phyloP scores from a whole-genome alignment of 2,113 vertebrate genomes.

The Chlorocebus sabaeus region DNA sequence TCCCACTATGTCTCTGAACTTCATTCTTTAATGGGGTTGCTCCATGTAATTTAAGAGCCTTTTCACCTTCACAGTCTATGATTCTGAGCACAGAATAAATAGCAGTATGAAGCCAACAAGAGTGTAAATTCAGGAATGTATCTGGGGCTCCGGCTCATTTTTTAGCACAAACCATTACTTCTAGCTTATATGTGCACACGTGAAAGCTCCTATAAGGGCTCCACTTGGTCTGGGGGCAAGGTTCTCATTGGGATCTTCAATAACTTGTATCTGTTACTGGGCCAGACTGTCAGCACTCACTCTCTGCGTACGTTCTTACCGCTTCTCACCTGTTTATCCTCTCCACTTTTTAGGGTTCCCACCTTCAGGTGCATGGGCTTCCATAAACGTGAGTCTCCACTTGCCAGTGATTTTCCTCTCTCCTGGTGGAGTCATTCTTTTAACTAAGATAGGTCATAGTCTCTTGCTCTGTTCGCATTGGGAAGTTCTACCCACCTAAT shows the following conservation, averaged over 20 bases:
- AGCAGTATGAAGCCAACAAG: background rate
- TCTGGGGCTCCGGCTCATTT: background rate
- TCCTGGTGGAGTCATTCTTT: background rate
- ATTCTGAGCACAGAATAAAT: fast-evolving
- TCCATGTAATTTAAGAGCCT: too few species aligned
- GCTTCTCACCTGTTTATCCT: background rate
- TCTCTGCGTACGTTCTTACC: background rate
- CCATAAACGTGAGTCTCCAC: fast-evolving
- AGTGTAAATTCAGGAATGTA: background rate
- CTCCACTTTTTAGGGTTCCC: background rate
- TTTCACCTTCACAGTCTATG: fast-evolving
- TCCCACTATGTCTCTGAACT: fast-evolving
- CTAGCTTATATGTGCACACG: fast-evolving
- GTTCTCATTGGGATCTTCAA: too few species aligned
- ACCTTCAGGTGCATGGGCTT: fast-evolving
- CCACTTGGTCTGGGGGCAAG: fast-evolving
- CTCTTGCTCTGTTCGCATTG: background rate
- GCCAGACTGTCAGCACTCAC: background rate
- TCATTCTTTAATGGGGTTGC: background rate
- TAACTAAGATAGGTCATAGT: fast-evolving
- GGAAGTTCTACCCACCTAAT: background rate
- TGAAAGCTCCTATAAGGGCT: background rate
- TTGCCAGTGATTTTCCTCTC: background rate
- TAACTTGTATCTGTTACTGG: too few species aligned
- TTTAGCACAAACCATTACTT: background rate